Evolutionary conservation across 2,888 invertebrate genomes (phyloP).

Genomic region (Xylota segnis): DNA sequence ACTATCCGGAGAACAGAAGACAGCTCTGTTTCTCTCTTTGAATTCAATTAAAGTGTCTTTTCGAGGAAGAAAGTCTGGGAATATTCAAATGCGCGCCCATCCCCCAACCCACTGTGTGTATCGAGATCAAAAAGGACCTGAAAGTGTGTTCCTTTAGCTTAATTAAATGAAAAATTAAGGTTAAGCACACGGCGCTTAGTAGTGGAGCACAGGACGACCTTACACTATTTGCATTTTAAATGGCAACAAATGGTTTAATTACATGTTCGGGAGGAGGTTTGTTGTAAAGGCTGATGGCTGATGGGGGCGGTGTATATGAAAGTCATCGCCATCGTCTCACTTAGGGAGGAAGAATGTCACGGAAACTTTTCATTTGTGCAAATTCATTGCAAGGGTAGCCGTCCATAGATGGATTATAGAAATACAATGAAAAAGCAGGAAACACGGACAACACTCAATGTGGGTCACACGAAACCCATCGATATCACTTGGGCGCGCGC

Average conservation of each 20-base stretch:
- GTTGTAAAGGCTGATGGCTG: neutral
- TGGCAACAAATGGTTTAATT: constrained; percentile 63
- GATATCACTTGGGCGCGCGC: constrained; percentile 13
- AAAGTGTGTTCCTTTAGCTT: constrained; percentile 51
- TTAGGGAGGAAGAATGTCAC: constrained; percentile 28
- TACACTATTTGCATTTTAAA: constrained; percentile 47
- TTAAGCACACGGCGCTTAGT: constrained; percentile 49
- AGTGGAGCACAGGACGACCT: neutral
- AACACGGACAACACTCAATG: constrained; percentile 14
- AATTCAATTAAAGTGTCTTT: constrained; percentile 56
- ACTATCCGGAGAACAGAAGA: neutral
- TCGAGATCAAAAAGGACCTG: constrained; percentile 60
- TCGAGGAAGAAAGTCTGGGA: constrained; percentile 8
- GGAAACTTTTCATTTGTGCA: constrained; percentile 30
- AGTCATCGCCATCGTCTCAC: constrained; percentile 29
- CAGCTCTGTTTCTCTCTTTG: constrained; percentile 14
- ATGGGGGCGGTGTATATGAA: neutral
- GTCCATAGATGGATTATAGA: constrained; percentile 9
- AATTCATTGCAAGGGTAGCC: neutral
- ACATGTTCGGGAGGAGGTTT: constrained; percentile 42
- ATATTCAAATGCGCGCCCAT: constrained; percentile 47
- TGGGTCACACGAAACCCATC: constrained; percentile 31
- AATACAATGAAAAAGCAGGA: neutral
- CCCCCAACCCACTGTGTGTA: neutral
- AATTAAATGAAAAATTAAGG: constrained; percentile 67